phyloP scores from a whole-genome alignment of 2,888 invertebrate genomes.

The Andrena fulva region DNA sequence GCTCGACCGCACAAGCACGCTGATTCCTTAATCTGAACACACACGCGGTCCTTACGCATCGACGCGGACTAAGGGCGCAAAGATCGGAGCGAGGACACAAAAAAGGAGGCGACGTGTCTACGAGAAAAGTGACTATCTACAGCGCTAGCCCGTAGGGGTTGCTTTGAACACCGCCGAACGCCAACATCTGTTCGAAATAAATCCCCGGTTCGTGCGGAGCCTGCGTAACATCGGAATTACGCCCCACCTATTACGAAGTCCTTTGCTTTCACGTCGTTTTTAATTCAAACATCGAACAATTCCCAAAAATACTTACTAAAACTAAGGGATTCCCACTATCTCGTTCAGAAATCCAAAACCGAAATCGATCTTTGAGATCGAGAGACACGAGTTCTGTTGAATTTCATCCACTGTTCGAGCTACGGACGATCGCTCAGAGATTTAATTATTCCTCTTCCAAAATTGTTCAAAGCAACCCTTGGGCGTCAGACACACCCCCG shows the following conservation, averaged over 20 bases:
- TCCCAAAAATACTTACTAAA: too few relatives aligned
- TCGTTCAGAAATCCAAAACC: too few relatives aligned
- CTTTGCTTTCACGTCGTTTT: too few relatives aligned
- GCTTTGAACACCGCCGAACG: neutral
- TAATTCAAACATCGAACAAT: too few relatives aligned
- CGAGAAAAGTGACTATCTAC: slow-evolving; percentile 7
- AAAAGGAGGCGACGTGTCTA: neutral
- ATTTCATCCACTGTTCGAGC: too few relatives aligned
- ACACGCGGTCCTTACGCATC: neutral
- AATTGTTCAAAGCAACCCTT: neutral
- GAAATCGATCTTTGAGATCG: too few relatives aligned
- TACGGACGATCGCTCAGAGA: too few relatives aligned
- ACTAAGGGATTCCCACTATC: too few relatives aligned
- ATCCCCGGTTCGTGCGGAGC: neutral
- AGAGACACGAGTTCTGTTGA: too few relatives aligned
- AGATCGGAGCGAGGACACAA: neutral
- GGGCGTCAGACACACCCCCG: neutral
- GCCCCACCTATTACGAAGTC: neutral
- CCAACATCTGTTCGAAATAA: neutral
- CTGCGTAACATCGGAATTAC: neutral
- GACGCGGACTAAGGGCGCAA: neutral
- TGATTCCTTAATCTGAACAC: slow-evolving; percentile 20
- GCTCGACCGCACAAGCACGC: slow-evolving; percentile 7
- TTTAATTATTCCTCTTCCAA: neutral
- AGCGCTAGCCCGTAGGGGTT: neutral